These are phyloP conservation scores for Allygus modestus DNA, from an alignment of 2,888 invertebrate species.

Conservation along the genomic window DNA sequence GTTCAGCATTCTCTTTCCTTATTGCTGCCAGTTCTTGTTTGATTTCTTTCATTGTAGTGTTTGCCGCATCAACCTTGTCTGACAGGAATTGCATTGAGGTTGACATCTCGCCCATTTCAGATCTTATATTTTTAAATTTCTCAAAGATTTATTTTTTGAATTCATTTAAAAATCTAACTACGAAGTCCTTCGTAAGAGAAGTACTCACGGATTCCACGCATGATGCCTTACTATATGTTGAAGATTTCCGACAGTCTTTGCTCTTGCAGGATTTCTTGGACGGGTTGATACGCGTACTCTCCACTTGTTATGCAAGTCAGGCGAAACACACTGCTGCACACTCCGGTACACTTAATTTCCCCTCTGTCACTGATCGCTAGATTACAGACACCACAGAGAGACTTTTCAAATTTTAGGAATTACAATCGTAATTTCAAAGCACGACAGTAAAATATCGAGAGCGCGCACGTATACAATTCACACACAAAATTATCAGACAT, in stretches of 20 bases:
- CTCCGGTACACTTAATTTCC: background rate
- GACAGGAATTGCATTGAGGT: background rate
- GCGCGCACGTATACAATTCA: background rate
- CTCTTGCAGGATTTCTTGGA: background rate
- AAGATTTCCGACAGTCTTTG: background rate
- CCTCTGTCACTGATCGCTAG: background rate
- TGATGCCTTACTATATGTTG: background rate
- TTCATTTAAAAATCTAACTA: background rate
- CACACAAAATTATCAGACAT: background rate
- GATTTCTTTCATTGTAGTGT: background rate
- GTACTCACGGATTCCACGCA: too few relatives aligned
- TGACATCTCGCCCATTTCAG: background rate
- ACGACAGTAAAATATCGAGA: background rate
- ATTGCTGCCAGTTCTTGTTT: background rate
- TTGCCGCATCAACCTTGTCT: background rate
- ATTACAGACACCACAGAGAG: conserved; percentile 13
- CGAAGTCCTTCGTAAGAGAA: background rate
- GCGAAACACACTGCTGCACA: background rate
- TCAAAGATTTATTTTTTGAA: background rate
- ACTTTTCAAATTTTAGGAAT: background rate
- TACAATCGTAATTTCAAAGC: background rate
- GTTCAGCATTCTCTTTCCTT: background rate
- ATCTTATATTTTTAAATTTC: background rate
- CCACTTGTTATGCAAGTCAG: background rate
- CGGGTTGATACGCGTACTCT: background rate